Evolutionary conservation across 1,140 invertebrate genomes (phyloP), one percentile per base, ranked within the genome.

Genomic region (Tribolium madens): DNA sequence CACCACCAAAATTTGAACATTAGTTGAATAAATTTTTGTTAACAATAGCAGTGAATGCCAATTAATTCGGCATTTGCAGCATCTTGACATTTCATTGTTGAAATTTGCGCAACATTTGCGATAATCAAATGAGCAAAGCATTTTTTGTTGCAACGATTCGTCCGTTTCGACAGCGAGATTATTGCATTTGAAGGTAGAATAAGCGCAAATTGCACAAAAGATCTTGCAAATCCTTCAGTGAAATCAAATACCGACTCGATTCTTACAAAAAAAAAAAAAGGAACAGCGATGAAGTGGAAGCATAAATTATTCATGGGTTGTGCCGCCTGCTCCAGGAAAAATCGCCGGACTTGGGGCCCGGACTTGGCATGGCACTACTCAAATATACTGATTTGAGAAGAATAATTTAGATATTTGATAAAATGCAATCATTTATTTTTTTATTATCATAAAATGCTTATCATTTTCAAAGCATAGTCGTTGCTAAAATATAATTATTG

Each of bases 151-250:
- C 57, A 33, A 64, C 18, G 57, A 33, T 33, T 12, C 26, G 57
- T 13, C 52, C 21, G 26, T 64, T 64, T 64, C 57, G 12, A 13
- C 57, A 33, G 10, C 26, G n/a, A 64, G 57, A 64, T 57, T 15
- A 57, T 64, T 64, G 57, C 57, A 64, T 64, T 64, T 18, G 57
- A 33, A 64, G 57, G 57, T 33, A 64, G 57, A 64, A 64, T 64
- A 64, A 31, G 57, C 57, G 57, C 57, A 64, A 64, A 64, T 64
- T 64, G 57, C 57, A 64, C 57, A 64, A 64, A 64, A 64, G 57
- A 12, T 64, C 57, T 64, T 33, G 57, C 57, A 64, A 64, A 33
- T 64, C 57, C 57, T 64, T 42, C 9, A 12, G 57, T 33, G 57
- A 33, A 64, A 64, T 64, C 26, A 64, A 64, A 64, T 33, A 33